These are phyloP conservation scores for Drymonia ruficornis DNA, from an alignment of 2,888 invertebrate genomes.

Conservation along the genomic window DNA sequence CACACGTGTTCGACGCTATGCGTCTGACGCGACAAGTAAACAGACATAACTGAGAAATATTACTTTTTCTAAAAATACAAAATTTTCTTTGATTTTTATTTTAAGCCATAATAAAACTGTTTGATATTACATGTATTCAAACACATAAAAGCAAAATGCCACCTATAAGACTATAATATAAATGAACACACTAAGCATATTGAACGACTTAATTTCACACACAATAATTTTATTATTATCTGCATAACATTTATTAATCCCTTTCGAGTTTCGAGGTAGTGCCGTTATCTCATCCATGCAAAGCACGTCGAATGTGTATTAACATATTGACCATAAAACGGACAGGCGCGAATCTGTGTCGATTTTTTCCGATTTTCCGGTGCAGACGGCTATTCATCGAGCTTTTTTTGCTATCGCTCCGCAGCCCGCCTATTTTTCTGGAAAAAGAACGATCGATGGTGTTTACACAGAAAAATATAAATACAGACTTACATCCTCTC, in stretches of 20 bases:
- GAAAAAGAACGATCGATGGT: slow-evolving; percentile 44
- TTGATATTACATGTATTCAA: neutral
- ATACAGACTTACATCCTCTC: slow-evolving; percentile 30
- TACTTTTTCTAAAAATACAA: slow-evolving; percentile 25
- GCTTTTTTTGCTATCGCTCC: slow-evolving; percentile 56
- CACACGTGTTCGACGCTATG: slow-evolving; percentile 55
- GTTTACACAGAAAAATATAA: slow-evolving; percentile 44
- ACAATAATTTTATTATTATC: slow-evolving; percentile 22
- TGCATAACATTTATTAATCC: slow-evolving; percentile 42
- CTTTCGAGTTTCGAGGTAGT: slow-evolving; percentile 32
- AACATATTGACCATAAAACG: slow-evolving; percentile 77
- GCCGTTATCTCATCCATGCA: slow-evolving; percentile 66
- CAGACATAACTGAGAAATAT: slow-evolving; percentile 20
- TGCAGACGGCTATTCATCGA: slow-evolving; percentile 65
- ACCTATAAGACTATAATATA: slow-evolving; percentile 15
- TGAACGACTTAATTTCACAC: slow-evolving; percentile 13
- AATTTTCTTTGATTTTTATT: slow-evolving; percentile 25
- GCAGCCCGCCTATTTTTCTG: slow-evolving; percentile 46
- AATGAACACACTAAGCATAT: slow-evolving; percentile 17
- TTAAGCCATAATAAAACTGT: slow-evolving; percentile 8
- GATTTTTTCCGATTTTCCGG: slow-evolving; percentile 69
- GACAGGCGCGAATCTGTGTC: slow-evolving; percentile 63
- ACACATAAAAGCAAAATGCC: slow-evolving; percentile 19
- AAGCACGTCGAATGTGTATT: slow-evolving; percentile 76
- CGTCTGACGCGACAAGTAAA: slow-evolving; percentile 34